Evolutionary conservation across 1,140 invertebrate species (phyloP), one percentile per base, ranked within the genome.

Genomic region (Lithobius niger): DNA sequence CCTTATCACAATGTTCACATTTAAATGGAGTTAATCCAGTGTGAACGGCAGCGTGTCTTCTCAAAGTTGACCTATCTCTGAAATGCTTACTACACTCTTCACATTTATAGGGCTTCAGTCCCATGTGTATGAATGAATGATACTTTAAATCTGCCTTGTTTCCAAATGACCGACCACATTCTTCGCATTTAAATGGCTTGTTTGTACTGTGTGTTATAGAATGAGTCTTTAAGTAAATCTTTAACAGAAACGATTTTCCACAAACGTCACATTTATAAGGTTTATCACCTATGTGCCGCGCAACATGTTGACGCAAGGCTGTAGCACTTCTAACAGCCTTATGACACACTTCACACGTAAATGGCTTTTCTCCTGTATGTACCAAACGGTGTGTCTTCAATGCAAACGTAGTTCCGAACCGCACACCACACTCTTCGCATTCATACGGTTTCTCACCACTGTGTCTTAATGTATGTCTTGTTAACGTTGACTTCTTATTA

Each of bases 331-430:
- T 36, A 36, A 36, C 6, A 10, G 31, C 31, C 31, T 36, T 36
- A 36, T 6, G n/a, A 36, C 31, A 36, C 6, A 36, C 6, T n/a
- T 36, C n/a, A 55, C 62, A 63, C 16, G 45, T 28, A 49, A 57
- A 63, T 2, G 69, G 69, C 21, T 61, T 63, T 48, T 68, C 64
- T 26, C 68, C 68, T 19, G 67, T 69, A 54, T 71, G 69, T 24
- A 68, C 61, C 62, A 69, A 64, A 56, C 68, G 61, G 57, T 71
- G 69, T 3, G 68, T 60, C 52, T 65, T 67, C 27, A 71, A 56
- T 55, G 69, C 56, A 15, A 53, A 54, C 19, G 47, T 55, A 19
- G 49, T 55, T 10, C 42, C 21, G 15, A 59, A 60, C 26, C 43
- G 4, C 48, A 54, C 57, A 45, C 26, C 24, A 27, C 60, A 61